phyloP scores from a whole-genome alignment of 2,113 vertebrate genomes.

The Carollia perspicillata region DNA sequence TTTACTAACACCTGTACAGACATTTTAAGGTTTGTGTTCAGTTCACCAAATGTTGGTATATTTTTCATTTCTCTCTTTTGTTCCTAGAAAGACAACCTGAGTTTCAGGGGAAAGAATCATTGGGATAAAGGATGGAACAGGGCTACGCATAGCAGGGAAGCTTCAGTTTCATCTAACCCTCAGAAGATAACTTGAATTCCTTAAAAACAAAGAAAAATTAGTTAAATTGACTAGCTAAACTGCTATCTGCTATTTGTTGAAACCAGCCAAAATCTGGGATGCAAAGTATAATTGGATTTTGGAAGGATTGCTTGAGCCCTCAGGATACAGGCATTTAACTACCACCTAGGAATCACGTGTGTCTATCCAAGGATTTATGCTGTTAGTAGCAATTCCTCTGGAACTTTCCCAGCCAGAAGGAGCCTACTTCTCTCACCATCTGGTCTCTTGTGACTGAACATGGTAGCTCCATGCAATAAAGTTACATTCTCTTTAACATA shows the following conservation, averaged over 20 bases:
- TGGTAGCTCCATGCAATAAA: neutral
- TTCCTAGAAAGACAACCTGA: constrained; percentile 7
- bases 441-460: neutral
- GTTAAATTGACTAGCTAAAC: constrained; percentile 11
- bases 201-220: neutral
- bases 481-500: neutral
- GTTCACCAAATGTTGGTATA: constrained; percentile 28
- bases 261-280: neutral
- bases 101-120: neutral
- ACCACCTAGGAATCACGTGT: neutral
- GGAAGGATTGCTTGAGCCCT: neutral
- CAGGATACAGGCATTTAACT: neutral
- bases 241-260: neutral
- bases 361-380: neutral
- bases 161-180: constrained; percentile 1
- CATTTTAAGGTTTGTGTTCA: constrained; percentile 70
- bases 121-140: neutral
- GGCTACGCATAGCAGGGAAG: neutral
- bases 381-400: neutral
- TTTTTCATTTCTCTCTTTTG: constrained; percentile 57
- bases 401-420: neutral
- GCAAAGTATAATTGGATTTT: constrained; percentile 23
- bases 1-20: constrained; percentile 70
- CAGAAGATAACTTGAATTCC: neutral
- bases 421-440: neutral